Evolutionary conservation across 2,888 invertebrate genomes (phyloP), one percentile per base, ranked within the genome.

Genomic region (Cremastinae sp.): DNA sequence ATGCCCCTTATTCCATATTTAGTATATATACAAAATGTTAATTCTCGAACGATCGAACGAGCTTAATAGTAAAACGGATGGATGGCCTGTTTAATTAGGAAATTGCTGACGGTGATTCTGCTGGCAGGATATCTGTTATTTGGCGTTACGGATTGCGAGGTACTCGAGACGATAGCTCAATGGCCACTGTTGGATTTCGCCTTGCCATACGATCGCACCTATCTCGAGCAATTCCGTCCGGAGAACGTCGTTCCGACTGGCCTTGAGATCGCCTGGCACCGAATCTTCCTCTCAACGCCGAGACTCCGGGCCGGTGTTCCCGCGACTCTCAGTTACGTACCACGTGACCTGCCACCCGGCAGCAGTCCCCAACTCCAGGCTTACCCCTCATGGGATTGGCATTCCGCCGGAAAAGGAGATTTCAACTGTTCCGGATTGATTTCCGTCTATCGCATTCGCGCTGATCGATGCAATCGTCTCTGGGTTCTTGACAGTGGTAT

Each of bases 401-500:
- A 96, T 82, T 91, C 92, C 0, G 93, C 94, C 0, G 94, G 94
- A 0, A 92, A 92, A 16, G 93, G 93, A 0, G 92, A 93, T 81
- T 93, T 93, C 86, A 95, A 95, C 90, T 96, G 96, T 87, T 93
- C 94, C 14, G 93, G 94, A 0, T 88, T 96, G 28, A 93, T 96
- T 66, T 96, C 96, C 0, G 95, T 96, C 49, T 96, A 96, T 91
- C 92, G 96, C 20, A 89, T 94, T 58, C 92, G 94, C 14, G 91
- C 93, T 36, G 96, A 96, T 88, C 92, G 94, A n/a, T 96, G 96
- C 90, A 94, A 96, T 88, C 91, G 96, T 14, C 90, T 96, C 2
- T 96, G 96, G 96, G 94, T 95, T 0, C 90, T 96, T 70, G 96
- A 96, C 90, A 93, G 95, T 1, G 96, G 95, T 0, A 92, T 95